These are phyloP conservation scores for Sitodiplosis mosellana DNA, from an alignment of 1,140 invertebrate genomes.

Conservation along the genomic window DNA sequence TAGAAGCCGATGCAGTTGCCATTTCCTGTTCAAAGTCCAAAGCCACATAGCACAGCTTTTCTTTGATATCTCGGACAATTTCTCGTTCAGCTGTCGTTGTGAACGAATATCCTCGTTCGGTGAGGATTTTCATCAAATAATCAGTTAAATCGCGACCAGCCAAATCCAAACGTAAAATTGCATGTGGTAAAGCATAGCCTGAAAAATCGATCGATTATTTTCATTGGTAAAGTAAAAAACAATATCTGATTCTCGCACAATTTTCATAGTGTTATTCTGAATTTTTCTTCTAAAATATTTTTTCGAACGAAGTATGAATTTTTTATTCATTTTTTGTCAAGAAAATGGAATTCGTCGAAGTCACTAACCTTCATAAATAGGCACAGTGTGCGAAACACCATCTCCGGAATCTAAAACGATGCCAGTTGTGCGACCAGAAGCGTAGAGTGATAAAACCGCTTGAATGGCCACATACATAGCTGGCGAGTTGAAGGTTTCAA, in stretches of 20 bases:
- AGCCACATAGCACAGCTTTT: constrained; percentile 67
- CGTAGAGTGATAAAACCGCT: constrained; percentile 65
- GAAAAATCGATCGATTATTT: too few species aligned
- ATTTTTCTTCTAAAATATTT: too few species aligned
- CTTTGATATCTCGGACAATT: constrained; percentile 75
- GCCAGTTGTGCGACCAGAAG: constrained; percentile 73
- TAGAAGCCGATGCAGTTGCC: constrained; percentile 62
- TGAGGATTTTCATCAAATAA: constrained; percentile 76
- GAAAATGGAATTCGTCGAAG: too few species aligned
- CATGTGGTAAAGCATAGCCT: constrained; percentile 50
- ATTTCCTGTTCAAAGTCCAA: constrained; percentile 79
- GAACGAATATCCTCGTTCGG: constrained; percentile 56
- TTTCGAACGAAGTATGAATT: too few species aligned
- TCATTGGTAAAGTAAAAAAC: too few species aligned
- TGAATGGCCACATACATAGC: constrained; percentile 60
- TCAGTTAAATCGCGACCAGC: constrained; percentile 79
- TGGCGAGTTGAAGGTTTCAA: constrained; percentile 59
- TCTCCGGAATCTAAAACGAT: constrained; percentile 64
- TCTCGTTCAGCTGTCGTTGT: constrained; percentile 57
- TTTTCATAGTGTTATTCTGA: too few species aligned
- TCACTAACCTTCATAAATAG: constrained; percentile 68
- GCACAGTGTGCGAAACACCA: constrained; percentile 74
- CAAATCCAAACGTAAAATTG: constrained; percentile 74
- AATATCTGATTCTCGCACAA: too few species aligned
- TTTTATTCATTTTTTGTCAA: too few species aligned